Evolutionary conservation across 2,888 invertebrate species (phyloP).

Genomic region (Cecidostiba fungosa): DNA sequence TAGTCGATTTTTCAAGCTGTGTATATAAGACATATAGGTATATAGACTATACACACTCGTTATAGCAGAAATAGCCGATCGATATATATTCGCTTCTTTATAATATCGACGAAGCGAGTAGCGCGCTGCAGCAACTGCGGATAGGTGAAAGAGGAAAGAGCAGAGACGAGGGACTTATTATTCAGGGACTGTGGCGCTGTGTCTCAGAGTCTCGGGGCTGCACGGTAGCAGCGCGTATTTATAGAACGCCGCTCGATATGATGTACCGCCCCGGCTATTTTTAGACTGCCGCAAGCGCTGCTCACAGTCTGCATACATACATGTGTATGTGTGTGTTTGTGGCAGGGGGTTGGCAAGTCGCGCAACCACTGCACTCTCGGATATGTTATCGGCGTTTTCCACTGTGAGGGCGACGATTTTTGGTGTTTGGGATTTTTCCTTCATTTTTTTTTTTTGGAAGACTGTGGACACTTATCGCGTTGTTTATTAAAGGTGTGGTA

Average conservation of each 20-base stretch:
- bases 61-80: background rate
- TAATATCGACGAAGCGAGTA: background rate
- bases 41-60: background rate
- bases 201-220: background rate
- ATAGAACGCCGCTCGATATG: slow-evolving; percentile 64
- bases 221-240: slow-evolving; percentile 55
- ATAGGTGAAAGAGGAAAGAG: background rate
- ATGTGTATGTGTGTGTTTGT: background rate
- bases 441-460: too few relatives aligned
- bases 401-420: background rate
- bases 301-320: background rate
- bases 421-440: too few relatives aligned
- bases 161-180: slow-evolving; percentile 43
- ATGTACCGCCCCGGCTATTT: slow-evolving; percentile 62
- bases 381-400: background rate
- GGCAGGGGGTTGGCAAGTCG: background rate
- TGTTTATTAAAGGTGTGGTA: too few relatives aligned
- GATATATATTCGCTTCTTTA: background rate
- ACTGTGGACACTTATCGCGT: too few relatives aligned
- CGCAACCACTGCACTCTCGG: background rate
- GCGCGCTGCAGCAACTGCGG: background rate
- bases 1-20: background rate
- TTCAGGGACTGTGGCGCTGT: slow-evolving; percentile 47
- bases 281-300: slow-evolving; percentile 37
- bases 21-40: too few relatives aligned